These are phyloP conservation scores for Stegodyphus dumicola DNA, from an alignment of 1,140 invertebrate genomes.

Conservation along the genomic window DNA sequence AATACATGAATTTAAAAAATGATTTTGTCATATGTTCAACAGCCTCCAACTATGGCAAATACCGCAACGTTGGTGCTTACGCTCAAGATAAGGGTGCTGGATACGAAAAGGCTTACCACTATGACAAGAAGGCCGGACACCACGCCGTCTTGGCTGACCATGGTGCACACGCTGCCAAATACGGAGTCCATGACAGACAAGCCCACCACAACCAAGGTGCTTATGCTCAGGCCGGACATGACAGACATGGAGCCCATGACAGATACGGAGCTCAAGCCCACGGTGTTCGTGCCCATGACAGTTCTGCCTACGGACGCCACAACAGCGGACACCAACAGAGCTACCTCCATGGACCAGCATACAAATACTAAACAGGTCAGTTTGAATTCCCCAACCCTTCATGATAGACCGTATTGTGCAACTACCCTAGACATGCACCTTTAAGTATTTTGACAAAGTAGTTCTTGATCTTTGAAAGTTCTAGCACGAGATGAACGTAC, in stretches of 20 bases:
- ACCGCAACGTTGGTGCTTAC: slow-evolving; percentile 45
- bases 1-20: not conserved
- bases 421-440: too few relatives aligned
- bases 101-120: slow-evolving; percentile 57
- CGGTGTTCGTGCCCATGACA: slow-evolving; percentile 32
- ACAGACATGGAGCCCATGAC: slow-evolving; percentile 41
- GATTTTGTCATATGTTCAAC: not conserved
- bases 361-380: slow-evolving; percentile 4
- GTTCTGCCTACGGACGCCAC: slow-evolving; percentile 17
- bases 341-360: slow-evolving; percentile 45
- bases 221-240: slow-evolving; percentile 37
- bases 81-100: slow-evolving; percentile 50
- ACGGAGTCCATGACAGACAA: slow-evolving; percentile 27
- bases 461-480: too few relatives aligned
- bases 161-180: slow-evolving; percentile 30
- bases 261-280: slow-evolving; percentile 30
- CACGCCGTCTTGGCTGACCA: slow-evolving; percentile 43
- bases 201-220: slow-evolving; percentile 52
- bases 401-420: too few relatives aligned
- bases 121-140: slow-evolving; percentile 61
- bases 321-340: slow-evolving; percentile 32
- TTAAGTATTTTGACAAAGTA: too few relatives aligned
- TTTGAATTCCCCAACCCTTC: too few relatives aligned
- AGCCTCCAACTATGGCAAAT: slow-evolving; percentile 43
- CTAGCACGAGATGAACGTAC: too few relatives aligned